Conservation (phyloP, 2,113 vertebrate genomes). For the Melanerpes aurifrons region DNA sequence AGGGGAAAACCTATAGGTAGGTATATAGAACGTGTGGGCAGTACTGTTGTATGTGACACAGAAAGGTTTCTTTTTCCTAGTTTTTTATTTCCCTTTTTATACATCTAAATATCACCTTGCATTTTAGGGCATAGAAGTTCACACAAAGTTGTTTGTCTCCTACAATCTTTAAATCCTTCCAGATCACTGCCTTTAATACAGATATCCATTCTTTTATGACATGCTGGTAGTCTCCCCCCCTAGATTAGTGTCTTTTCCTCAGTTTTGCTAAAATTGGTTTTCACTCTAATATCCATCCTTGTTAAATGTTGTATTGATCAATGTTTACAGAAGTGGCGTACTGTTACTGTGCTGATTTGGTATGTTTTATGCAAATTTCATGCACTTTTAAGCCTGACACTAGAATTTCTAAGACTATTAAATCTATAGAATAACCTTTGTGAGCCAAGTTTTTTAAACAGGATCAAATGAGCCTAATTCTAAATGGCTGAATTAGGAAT, state of each 20-base stretch:
- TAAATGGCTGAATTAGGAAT: not conserved
- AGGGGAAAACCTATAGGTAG: rapidly evolving
- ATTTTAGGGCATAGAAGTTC: not conserved
- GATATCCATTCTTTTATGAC: not conserved
- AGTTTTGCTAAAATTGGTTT: not conserved
- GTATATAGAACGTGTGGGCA: not conserved
- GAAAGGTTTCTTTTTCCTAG: not conserved
- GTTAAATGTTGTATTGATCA: not conserved
- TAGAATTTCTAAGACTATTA: not conserved
- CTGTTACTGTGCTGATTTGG: not conserved
- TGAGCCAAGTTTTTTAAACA: not conserved
- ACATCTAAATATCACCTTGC: not conserved
- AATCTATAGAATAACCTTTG: not conserved
- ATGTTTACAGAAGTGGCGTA: not conserved
- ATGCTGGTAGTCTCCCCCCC: not conserved
- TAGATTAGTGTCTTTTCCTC: not conserved
- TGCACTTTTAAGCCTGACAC: not conserved
- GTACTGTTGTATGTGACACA: not conserved
- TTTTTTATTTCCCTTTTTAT: not conserved
- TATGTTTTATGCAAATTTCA: not conserved
- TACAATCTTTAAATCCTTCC: not conserved
- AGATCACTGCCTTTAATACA: not conserved
- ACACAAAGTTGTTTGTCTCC: not conserved
- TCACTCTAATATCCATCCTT: not conserved
- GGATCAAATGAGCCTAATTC: not conserved